phyloP scores from a whole-genome alignment of 2,113 vertebrate species.

The Coracopsis vasa region DNA sequence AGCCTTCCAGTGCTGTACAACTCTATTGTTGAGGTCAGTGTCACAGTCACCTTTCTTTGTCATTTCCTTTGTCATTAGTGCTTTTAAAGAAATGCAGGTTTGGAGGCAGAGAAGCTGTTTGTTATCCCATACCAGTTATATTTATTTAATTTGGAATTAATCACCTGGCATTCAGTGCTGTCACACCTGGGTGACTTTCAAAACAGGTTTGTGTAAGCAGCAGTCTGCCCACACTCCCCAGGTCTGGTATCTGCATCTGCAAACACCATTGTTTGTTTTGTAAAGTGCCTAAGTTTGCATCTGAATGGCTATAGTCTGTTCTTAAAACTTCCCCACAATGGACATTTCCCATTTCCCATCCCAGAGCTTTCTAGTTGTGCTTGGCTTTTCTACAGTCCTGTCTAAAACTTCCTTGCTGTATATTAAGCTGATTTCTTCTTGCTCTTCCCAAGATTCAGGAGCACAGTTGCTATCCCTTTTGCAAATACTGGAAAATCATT shows the following conservation, averaged over 20 bases:
- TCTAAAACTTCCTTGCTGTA: background rate
- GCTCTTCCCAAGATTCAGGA: background rate
- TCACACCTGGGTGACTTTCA: background rate
- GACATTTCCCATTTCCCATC: background rate
- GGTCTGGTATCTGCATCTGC: background rate
- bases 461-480: background rate
- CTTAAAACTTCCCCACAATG: background rate
- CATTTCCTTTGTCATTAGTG: background rate
- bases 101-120: background rate
- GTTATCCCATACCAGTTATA: background rate
- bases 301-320: background rate
- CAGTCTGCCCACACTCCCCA: background rate
- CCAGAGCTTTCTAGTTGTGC: background rate
- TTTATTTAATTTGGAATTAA: background rate
- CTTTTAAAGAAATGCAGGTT: background rate
- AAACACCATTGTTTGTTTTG: background rate
- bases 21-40: background rate
- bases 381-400: background rate
- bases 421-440: background rate
- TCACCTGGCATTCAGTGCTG: background rate
- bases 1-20: background rate
- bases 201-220: background rate
- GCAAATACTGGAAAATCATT: conserved; percentile 24
- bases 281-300: background rate
- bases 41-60: background rate